Percentiles rank a stretch among this genome's conserved stretches.
Evolutionary conservation across 2,113 vertebrate genomes (phyloP).

Genomic region (Prunella fulvescens): DNA sequence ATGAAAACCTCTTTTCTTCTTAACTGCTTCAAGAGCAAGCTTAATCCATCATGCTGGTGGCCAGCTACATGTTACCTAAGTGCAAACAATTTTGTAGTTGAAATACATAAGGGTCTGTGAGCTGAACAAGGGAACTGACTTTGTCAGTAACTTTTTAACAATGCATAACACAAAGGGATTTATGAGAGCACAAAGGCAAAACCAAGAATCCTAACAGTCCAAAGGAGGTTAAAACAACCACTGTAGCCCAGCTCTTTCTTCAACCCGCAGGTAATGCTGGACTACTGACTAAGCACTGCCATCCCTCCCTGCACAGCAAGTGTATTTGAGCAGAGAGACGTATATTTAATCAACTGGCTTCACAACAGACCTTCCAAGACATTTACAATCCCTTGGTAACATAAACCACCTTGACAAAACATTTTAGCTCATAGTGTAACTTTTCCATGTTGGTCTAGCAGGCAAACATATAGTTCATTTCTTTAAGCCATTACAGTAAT

Average conservation of each 20-base stretch:
- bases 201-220: not conserved
- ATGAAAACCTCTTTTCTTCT: not conserved
- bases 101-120: not conserved
- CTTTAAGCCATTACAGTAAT: not conserved
- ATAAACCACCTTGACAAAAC: not conserved
- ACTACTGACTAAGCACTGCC: not conserved
- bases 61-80: not conserved
- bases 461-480: not conserved
- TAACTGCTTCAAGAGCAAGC: not conserved
- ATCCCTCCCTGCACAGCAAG: not conserved
- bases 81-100: fast-evolving
- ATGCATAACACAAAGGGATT: not conserved
- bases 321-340: not conserved
- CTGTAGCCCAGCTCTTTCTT: not conserved
- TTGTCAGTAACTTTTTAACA: not conserved
- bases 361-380: not conserved
- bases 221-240: not conserved
- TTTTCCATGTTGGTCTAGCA: not conserved
- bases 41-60: not conserved
- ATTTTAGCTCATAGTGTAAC: not conserved
- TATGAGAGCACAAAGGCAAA: not conserved
- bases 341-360: not conserved
- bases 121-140: not conserved
- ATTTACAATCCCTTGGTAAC: not conserved
- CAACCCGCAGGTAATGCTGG: not conserved